phyloP scores from a whole-genome alignment of 2,797 vertebrate genomes.

The Clarias laeviceps region DNA sequence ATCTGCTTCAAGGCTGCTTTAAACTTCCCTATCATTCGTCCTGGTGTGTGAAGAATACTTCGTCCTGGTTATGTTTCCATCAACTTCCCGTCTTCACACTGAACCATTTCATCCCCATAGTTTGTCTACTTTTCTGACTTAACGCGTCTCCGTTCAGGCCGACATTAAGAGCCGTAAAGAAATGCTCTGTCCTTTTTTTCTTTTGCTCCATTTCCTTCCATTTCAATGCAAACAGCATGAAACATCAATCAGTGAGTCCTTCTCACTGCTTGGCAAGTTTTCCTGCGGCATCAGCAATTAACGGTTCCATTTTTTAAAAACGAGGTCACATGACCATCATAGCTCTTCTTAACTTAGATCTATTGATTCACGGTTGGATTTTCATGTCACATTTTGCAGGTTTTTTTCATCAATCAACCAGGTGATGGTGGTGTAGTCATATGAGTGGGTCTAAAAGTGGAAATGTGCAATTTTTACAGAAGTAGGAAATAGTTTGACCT shows the following conservation, averaged over 20 bases:
- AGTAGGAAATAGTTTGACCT: slow-evolving; percentile 33
- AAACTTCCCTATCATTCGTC: neutral
- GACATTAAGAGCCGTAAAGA: neutral
- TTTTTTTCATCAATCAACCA: neutral
- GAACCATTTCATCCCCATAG: neutral
- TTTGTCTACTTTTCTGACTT: neutral
- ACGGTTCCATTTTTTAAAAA: neutral
- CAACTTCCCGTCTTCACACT: neutral
- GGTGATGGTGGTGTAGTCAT: neutral
- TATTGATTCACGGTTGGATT: neutral
- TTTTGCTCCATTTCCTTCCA: neutral
- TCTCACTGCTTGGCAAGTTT: neutral
- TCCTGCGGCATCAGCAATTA: neutral
- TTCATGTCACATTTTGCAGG: neutral
- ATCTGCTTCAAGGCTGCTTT: too few relatives aligned
- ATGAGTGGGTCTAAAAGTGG: neutral
- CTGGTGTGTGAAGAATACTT: neutral
- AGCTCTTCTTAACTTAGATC: neutral
- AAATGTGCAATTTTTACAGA: slow-evolving; percentile 26
- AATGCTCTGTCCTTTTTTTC: neutral
- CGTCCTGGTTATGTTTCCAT: neutral
- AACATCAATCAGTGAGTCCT: neutral
- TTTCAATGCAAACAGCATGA: neutral
- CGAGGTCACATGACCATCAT: neutral
- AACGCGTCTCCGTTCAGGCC: neutral